A percentile compares a stretch with the other conserved stretches of the same genome.
Evolutionary conservation across 2,113 vertebrate species (phyloP).

Genomic region (Melospiza georgiana): DNA sequence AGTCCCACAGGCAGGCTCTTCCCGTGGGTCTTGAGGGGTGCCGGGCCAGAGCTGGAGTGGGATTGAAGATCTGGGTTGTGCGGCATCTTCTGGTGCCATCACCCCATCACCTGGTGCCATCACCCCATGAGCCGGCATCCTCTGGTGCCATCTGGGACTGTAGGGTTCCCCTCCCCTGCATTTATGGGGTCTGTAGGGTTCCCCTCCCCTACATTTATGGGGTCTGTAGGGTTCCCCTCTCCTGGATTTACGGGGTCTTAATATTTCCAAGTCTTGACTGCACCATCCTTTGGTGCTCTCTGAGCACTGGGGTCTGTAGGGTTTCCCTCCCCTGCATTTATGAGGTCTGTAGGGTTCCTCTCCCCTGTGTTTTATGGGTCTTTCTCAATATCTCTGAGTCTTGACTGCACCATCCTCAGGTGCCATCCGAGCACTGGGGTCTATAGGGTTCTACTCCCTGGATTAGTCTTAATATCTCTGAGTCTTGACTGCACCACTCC

Average conservation of each 20-base stretch:
- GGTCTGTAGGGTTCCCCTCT: too few species aligned
- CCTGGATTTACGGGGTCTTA: too few species aligned
- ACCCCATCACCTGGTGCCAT: too few species aligned
- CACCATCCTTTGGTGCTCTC: too few species aligned
- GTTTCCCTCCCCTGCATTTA: background rate
- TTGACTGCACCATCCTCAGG: background rate
- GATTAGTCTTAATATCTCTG: background rate
- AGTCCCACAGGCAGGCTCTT: rapidly evolving
- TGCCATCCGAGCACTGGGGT: too few species aligned
- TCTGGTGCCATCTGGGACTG: background rate
- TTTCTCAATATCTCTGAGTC: background rate
- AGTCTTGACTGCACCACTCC: background rate
- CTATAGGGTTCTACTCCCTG: too few species aligned
- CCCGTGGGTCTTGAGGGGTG: rapidly evolving
- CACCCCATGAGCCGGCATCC: too few species aligned
- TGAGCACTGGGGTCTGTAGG: background rate
- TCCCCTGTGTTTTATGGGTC: too few species aligned
- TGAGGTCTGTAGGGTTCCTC: background rate
- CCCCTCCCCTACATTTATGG: too few species aligned
- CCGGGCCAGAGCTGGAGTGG: rapidly evolving
- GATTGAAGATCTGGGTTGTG: rapidly evolving
- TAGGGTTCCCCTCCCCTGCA: too few species aligned
- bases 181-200: too few species aligned
- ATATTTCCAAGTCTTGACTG: too few species aligned
- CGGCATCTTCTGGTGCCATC: background rate